Evolutionary conservation across 2,113 vertebrate species (phyloP), one percentile per base, ranked within the genome.

Genomic region (Antigone vipio): DNA sequence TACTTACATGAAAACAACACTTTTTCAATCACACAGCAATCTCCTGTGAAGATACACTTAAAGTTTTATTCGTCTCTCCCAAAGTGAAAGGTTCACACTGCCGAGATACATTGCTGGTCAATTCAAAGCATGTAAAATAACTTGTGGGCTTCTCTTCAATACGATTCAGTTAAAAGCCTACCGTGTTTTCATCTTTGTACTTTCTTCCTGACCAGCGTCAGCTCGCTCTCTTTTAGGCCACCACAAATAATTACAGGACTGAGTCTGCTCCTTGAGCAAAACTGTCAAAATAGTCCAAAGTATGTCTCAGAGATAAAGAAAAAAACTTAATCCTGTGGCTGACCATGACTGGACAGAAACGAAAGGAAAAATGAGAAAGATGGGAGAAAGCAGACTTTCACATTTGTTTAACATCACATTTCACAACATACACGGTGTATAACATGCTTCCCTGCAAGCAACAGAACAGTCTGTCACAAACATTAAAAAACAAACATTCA

Each of bases 361-460:
- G 18, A 92, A 89, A 63, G 60, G 17, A 47, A 92, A 95, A 93
- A 68, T 50, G 30, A 95, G 53, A 72, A 75, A 78, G 56, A 89
- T 34, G 27, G 69, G 62, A 91, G 66, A 89, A 78, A 89, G 35
- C 69, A 94, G 69, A 85, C 40, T 79, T 94, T 96, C 94, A 89
- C 66, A 72, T 94, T 75, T 95, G 77, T 60, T 97, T 87, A 95
- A 78, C 0, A 7, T 94, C 89, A 94, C 47, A 35, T 91, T 95
- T 87, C 93, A 89, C 73, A 92, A 67, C 40, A 60, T 45, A 52
- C 22, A 18, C 26, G 9, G 50, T 12, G 40, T 56, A 29, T 56
- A 95, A 67, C 52, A 40, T 87, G 85, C 77, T 87, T 82, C 49
- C 80, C 87, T 91, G 84, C 56, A 85, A 95, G 84, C 80, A 95